Evolutionary conservation across 30 jellyfish, hydroid and myxozoan species (phyloP), one percentile per base, ranked within the genome.

Genomic region (Nemopilema nomurai): DNA sequence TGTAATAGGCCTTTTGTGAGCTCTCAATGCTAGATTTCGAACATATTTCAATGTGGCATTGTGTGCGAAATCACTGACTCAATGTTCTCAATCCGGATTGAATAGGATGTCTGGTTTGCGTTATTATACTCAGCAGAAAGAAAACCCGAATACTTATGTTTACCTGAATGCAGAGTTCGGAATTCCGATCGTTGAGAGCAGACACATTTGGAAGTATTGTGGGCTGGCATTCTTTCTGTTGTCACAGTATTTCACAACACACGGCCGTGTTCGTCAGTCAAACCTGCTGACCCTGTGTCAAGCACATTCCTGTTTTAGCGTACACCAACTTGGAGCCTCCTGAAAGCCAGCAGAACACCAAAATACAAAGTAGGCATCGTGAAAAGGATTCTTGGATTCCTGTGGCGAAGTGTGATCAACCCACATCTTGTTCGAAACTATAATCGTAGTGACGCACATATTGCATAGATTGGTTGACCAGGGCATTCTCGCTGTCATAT

Each of bases 1-100:
- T 84, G 67, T 84, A 33, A 84, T 41, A 41, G 57, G 57, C 13
- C 57, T 41, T 41, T 41, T 41, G 57, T 41, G 57, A 41, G 57
- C 57, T 3, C 13, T 41, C 57, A 41, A 41, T 41, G 6, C 57
- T 41, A 41, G 57, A 41, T 41, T 41, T 41, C 57, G 6, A 13
- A 41, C 57, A 41, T 41, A 41, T 41, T 41, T 41, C 57, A 41
- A 41, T 3, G 57, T 41, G 57, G 57, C 57, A 41, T 41, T 41
- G 57, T 41, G 57, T 41, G 13, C 13, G 57, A 13, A 41, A 41
- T 41, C 13, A 41, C 57, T 41, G 9, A 41, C 9, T 41, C 57
- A 41, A 41, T 41, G 57, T n/a, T n/a, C n/a, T n/a, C n/a, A n/a
- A n/a, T n/a, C 57, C 57, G 57, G 57, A 41, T 41, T 41, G 57